These are phyloP conservation scores for Agrotis clavis DNA, from an alignment of 2,888 invertebrate species.

Conservation along the genomic window DNA sequence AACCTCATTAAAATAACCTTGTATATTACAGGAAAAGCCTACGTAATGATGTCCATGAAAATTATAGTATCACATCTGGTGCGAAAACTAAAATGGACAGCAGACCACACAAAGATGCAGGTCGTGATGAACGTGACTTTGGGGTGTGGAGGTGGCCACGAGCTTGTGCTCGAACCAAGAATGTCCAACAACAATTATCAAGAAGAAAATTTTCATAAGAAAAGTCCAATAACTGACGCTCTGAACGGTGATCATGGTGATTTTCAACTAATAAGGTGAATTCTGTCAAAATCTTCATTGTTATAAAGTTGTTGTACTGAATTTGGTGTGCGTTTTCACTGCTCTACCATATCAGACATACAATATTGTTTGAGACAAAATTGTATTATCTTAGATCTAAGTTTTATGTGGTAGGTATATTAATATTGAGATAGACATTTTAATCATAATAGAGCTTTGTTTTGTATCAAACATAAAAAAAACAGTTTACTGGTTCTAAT, in stretches of 20 bases:
- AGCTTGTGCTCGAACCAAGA: conserved; percentile 18
- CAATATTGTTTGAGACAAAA: no score
- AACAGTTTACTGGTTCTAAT: no score
- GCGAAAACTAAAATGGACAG: conserved; percentile 60
- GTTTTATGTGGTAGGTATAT: no score
- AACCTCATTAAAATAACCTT: no score
- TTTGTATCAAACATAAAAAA: no score
- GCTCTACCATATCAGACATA: no score
- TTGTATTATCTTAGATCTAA: no score
- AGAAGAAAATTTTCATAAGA: conserved; percentile 6
- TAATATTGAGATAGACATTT: no score
- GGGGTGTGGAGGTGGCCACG: conserved; percentile 13
- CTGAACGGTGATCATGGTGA: not conserved
- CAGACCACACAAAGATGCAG: conserved; percentile 62
- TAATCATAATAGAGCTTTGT: no score
- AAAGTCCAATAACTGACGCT: not conserved
- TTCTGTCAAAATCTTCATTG: not conserved
- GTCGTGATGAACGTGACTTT: conserved; percentile 17
- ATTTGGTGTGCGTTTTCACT: no score
- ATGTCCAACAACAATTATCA: conserved; percentile 18
- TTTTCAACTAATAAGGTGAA: conserved; percentile 9
- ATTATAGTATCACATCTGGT: conserved; percentile 65
- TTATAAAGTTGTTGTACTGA: no score
- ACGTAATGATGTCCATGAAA: conserved; percentile 71
- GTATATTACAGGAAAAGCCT: conserved; percentile 67